A percentile compares a stretch with the other conserved stretches of the same genome.
Conservation (phyloP, 2,113 vertebrate genomes). For the Chloebia gouldiae region DNA sequence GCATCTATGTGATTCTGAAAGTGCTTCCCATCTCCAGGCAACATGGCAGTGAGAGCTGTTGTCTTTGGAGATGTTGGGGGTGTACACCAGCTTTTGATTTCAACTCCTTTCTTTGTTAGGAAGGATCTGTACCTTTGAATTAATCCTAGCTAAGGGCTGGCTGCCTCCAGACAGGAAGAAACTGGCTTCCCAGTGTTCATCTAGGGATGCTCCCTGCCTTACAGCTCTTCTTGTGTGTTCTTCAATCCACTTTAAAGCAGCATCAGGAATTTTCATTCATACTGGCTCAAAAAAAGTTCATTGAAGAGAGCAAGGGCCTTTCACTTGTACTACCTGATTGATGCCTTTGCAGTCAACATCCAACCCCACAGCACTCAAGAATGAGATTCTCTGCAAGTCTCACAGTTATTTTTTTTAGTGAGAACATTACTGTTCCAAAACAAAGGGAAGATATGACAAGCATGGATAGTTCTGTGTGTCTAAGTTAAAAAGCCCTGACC, state of each 20-base stretch:
- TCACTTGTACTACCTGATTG: background rate
- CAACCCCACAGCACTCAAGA: fast-evolving
- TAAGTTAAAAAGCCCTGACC: background rate
- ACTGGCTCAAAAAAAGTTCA: background rate
- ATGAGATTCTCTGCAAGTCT: background rate
- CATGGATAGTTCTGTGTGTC: background rate
- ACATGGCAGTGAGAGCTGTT: fast-evolving
- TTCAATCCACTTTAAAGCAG: background rate
- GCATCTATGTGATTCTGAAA: background rate
- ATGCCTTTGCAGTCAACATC: background rate
- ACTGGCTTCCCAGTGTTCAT: background rate
- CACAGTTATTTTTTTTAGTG: background rate
- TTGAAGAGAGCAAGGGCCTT: background rate
- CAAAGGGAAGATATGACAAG: fast-evolving
- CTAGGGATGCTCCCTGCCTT: background rate
- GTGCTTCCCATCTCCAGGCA: background rate
- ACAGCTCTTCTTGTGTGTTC: background rate
- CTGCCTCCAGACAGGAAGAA: background rate
- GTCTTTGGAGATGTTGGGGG: background rate
- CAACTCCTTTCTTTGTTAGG: fast-evolving
- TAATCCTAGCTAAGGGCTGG: background rate
- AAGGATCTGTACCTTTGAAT: background rate
- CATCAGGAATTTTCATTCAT: background rate
- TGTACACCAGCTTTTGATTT: background rate
- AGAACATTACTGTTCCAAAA: background rate